phyloP scores from a whole-genome alignment of 2,888 invertebrate species.

The Zonitis immaculata region DNA sequence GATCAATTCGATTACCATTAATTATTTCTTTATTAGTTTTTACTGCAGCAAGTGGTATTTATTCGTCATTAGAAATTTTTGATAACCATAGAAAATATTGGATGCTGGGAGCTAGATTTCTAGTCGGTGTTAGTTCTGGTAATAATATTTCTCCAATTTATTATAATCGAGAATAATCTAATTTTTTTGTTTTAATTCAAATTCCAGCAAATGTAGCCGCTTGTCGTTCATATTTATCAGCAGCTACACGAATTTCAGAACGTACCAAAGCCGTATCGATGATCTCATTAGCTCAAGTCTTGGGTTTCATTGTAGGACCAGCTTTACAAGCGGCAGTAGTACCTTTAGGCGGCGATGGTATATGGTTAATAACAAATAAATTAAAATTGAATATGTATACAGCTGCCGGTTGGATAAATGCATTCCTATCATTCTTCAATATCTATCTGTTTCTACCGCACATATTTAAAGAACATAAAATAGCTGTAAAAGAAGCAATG shows the following conservation, averaged over 20 bases:
- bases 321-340: conserved; percentile 77
- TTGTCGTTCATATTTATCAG: conserved; percentile 78
- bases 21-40: conserved; percentile 67
- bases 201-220: conserved; percentile 72
- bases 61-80: conserved; percentile 70
- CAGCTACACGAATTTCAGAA: conserved; percentile 75
- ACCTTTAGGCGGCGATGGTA: conserved; percentile 67
- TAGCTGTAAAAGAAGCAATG: conserved; percentile 78
- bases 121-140: conserved; percentile 83
- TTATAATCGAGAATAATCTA: too few relatives aligned
- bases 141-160: conserved; percentile 15
- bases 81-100: conserved; percentile 60
- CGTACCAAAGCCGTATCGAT: conserved; percentile 79
- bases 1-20: conserved; percentile 67
- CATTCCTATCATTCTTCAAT: conserved; percentile 66
- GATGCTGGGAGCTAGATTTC: conserved; percentile 72
- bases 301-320: conserved; percentile 84
- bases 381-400: conserved; percentile 82
- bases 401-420: conserved; percentile 81
- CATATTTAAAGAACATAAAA: conserved; percentile 69
- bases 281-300: conserved; percentile 78
- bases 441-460: conserved; percentile 69
- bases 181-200: too few relatives aligned
- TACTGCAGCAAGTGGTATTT: conserved; percentile 66
- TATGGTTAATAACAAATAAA: conserved; percentile 50